A percentile compares a stretch with the other conserved stretches of the same genome.
phyloP scores from a whole-genome alignment of 1,140 invertebrate species.

The Ceratosolen fusciceps region DNA sequence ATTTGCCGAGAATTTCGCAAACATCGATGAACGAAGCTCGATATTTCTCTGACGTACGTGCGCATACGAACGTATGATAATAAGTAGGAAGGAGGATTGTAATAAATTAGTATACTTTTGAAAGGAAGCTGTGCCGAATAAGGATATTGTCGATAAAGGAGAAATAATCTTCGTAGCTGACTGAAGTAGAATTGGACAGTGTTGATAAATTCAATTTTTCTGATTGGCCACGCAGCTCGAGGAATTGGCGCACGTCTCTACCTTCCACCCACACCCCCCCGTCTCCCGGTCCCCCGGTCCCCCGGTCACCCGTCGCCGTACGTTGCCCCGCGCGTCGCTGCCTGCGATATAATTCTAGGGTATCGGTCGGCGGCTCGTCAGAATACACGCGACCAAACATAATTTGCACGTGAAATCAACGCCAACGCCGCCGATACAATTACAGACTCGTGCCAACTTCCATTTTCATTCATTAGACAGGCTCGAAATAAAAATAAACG shows the following conservation, averaged over 20 bases:
- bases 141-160: neutral
- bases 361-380: no score
- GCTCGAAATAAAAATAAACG: constrained; percentile 63
- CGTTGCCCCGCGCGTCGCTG: no score
- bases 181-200: neutral
- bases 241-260: constrained; percentile 23
- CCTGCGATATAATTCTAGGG: neutral
- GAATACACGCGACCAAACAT: neutral
- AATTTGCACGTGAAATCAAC: constrained; percentile 48
- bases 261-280: constrained; percentile 10
- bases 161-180: neutral
- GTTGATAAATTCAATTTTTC: constrained; percentile 41
- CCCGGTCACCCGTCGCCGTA: no score
- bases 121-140: no score
- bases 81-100: no score
- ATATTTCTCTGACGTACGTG: no score
- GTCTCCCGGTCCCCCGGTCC: no score
- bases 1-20: no score
- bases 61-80: no score
- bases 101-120: no score
- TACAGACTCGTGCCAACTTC: constrained; percentile 56
- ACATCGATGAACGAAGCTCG: no score
- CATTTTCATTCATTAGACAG: constrained; percentile 63
- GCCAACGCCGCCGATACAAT: neutral
- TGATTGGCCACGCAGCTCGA: constrained; percentile 32